Evolutionary conservation across 1,140 invertebrate genomes (phyloP).

Genomic region (Stenopsyche tienmushanensis): DNA sequence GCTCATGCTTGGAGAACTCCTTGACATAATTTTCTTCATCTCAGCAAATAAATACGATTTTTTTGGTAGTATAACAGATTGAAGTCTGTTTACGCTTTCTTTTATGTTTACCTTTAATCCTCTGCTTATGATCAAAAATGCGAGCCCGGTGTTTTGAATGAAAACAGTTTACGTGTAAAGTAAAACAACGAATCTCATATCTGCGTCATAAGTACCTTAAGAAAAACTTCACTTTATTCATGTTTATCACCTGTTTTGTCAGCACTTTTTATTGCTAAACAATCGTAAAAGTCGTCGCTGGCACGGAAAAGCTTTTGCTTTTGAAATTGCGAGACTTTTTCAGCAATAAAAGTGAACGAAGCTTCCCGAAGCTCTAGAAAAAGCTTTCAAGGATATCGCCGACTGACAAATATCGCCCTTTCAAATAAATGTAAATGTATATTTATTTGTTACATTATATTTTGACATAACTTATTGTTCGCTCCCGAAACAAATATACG

Average conservation of each 20-base stretch:
- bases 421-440: too few relatives aligned
- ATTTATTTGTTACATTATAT: too few relatives aligned
- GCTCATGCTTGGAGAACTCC: too few relatives aligned
- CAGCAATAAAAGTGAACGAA: conserved; percentile 16
- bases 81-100: too few relatives aligned
- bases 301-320: conserved; percentile 18
- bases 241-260: conserved; percentile 28
- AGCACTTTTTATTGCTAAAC: conserved; percentile 28
- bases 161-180: background rate
- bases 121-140: too few relatives aligned
- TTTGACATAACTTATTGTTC: too few relatives aligned
- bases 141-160: too few relatives aligned
- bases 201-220: background rate
- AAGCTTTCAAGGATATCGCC: background rate
- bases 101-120: too few relatives aligned
- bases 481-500: too few relatives aligned
- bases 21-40: too few relatives aligned
- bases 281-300: conserved; percentile 24
- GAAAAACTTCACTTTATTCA: conserved; percentile 25
- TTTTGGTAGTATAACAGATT: too few relatives aligned
- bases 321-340: conserved; percentile 26
- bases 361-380: background rate
- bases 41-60: too few relatives aligned
- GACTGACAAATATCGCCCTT: background rate
- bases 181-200: background rate